Evolutionary conservation across 2,797 vertebrate genomes (phyloP), one percentile per base, ranked within the genome.

Genomic region (Spinus pinus): DNA sequence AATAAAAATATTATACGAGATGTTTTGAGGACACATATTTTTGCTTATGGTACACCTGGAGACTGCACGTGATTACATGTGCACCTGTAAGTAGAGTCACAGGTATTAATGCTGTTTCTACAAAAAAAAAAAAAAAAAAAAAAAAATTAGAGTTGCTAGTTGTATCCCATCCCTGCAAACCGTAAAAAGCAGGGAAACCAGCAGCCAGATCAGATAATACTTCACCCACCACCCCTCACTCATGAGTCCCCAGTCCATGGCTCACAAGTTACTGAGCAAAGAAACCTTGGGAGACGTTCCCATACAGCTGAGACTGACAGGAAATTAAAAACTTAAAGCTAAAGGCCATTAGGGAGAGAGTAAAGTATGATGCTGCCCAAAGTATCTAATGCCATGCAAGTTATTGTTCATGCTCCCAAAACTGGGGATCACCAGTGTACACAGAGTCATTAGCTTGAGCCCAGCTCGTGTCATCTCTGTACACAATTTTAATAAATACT

Each of bases 301-400:
- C 6, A 4, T 46, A 6, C 56, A 58, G 27, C 67, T 53, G 86
- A 70, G 86, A 88, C 62, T 58, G 80, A 49, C 88, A 79, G 78
- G 81, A 94, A 94, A 95, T 94, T 66, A 85, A 87, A 93, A 93
- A 51, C 44, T 41, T 82, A 35, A 64, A 82, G 33, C 49, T 91
- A 71, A 77, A 92, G 42, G 60, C 67, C 75, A 39, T 87, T 77
- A 77, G 84, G 71, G 51, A 94, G 28, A 58, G 6, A 6, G 39
- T 81, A 77, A 87, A 80, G 44, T 46, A 39, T 53, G 74, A 35
- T 74, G 60, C 57, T 93, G 75, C 74, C 91, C 79, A 31, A 60
- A 53, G 13, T 11, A 5, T 17, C 51, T 47, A n/a, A 21, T 20
- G 44, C 51, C 9, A 30, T 77, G 60, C 9, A 4, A 94, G 83